These are phyloP conservation scores for Pristionchus exspectatus DNA, from an alignment of 2,888 invertebrate genomes.

Conservation along the genomic window DNA sequence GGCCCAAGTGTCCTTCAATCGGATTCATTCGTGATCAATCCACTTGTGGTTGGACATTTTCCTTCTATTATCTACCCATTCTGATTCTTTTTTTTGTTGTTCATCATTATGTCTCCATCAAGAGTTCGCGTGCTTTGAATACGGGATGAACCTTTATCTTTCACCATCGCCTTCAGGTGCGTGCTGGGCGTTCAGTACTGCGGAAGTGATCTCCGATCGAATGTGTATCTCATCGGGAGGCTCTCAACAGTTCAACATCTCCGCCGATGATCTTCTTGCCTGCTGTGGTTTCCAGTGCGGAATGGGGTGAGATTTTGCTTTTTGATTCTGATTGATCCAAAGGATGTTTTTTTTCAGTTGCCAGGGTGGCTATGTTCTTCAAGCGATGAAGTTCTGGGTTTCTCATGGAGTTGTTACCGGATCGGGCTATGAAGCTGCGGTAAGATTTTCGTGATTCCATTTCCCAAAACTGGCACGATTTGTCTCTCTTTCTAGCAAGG, in stretches of 20 bases:
- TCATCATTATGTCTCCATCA: too few relatives aligned
- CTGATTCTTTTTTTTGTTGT: too few relatives aligned
- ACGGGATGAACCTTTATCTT: too few relatives aligned
- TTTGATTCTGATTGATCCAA: too few relatives aligned
- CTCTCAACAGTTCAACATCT: constrained; percentile 62
- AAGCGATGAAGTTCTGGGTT: constrained; percentile 93
- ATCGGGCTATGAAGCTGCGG: constrained; percentile 82
- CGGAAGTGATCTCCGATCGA: constrained; percentile 81
- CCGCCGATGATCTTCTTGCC: constrained; percentile 80
- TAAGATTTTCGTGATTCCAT: background rate
- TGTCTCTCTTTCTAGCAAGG: constrained; percentile 81
- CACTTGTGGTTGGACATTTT: constrained; percentile 58
- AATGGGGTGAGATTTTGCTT: constrained; percentile 79
- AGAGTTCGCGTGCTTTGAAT: too few relatives aligned
- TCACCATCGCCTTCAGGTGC: constrained; percentile 83
- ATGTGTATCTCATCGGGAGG: constrained; percentile 80
- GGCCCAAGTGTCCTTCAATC: constrained; percentile 67
- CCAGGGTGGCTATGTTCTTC: constrained; percentile 87
- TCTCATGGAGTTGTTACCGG: constrained; percentile 90
- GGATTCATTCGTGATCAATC: constrained; percentile 67
- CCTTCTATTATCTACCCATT: background rate
- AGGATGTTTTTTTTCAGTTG: constrained; percentile 37
- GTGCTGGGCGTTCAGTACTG: constrained; percentile 86
- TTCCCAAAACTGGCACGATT: background rate
- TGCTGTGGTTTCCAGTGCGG: constrained; percentile 80